Base-by-base conservation (phyloP, 2,113 vertebrate genomes). In the Oryzias melastigma region DNA sequence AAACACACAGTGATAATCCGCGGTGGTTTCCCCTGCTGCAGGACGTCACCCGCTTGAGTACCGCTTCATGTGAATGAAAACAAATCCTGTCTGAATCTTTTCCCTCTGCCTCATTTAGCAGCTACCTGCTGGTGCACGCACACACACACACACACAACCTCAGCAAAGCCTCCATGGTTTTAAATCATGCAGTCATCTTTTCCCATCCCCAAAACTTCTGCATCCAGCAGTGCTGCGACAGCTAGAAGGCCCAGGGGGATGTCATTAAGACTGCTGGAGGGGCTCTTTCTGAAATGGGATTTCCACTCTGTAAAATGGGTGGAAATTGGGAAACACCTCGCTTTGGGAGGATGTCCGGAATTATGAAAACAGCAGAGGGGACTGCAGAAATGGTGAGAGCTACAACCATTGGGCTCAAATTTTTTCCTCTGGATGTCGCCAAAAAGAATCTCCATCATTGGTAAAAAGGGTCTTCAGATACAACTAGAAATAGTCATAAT, bases 21-120 rank as follows among this genome's bases (percentile, higher is more conserved):
- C 44, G 5, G 84, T 78, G 80, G 58, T 83, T 86, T 85, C 82
- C 86, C 78, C 71, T 57, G 71, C 52, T 47, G 57, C 68, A 8
- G 1, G 43, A 61, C 72, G 70, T 82, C 78, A 68, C 66, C 80
- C 73, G 64, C 45, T n/a, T 81, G 72, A 68, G 24, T 64, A 63
- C 45, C 65, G 52, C 58, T 71, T 62, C 54, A 72, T 78, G 69
- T 72, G 78, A 52, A 60, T 75, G 78, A 76, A 83, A 76, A 83
- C 80, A 85, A 27, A 68, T 53, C 10, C 61, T 3, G 20, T 45
- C 78, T 64, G 62, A 50, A 63, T 61, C 66, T 63, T 62, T 63
- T 66, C 67, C 47, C 1, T 40, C 57, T 40, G 83, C 77, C 66
- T 74, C 75, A 61, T 71, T 68, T 51, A 63, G 72, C 82, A 77